These are phyloP conservation scores for Pipra filicauda DNA, from an alignment of 2,113 vertebrate species.

Conservation along the genomic window DNA sequence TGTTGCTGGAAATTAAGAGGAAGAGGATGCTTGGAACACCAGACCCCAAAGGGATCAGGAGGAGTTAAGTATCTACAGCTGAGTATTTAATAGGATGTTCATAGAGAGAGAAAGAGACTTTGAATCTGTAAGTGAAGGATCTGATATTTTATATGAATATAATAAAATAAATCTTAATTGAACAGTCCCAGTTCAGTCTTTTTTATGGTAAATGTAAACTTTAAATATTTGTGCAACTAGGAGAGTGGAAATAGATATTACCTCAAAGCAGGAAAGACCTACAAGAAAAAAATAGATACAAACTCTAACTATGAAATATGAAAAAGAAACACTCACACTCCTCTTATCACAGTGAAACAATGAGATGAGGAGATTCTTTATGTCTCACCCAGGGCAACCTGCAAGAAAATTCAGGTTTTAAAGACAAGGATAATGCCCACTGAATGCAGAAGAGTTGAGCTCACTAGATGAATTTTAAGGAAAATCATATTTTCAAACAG, in stretches of 20 bases:
- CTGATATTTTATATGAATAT: neutral
- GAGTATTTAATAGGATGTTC: neutral
- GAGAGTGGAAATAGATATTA: neutral
- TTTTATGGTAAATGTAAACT: neutral
- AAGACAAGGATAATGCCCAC: neutral
- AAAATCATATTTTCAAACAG: neutral
- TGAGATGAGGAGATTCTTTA: neutral
- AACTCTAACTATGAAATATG: neutral
- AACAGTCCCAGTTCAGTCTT: neutral
- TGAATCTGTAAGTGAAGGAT: neutral
- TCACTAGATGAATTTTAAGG: neutral
- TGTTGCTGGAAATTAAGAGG: fast-evolving
- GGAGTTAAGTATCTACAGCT: neutral
- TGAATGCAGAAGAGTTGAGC: too few relatives aligned
- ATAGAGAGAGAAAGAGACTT: neutral
- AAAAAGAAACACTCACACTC: neutral
- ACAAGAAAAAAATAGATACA: neutral
- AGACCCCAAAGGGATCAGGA: neutral
- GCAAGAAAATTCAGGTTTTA: neutral
- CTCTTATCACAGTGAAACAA: neutral
- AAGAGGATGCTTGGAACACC: neutral
- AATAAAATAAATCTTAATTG: neutral
- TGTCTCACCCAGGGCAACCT: neutral
- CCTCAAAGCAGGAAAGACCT: neutral
- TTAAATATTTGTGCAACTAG: neutral